Conservation (phyloP, 2,888 invertebrate species). For the Synanthedon myopaeformis region DNA sequence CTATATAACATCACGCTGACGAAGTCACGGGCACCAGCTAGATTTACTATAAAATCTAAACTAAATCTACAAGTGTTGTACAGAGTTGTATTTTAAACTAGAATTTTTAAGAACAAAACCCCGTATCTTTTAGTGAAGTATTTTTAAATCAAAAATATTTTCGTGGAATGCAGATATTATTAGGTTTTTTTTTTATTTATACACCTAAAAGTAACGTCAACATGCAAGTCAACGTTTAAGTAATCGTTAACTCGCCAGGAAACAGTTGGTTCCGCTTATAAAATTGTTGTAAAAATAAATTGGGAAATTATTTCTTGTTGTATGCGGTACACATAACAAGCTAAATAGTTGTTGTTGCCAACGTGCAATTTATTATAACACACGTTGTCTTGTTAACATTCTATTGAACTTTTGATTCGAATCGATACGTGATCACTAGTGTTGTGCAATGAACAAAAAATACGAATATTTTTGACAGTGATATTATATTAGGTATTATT, state of each 20-base stretch:
- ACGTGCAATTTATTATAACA: slow-evolving; percentile 14
- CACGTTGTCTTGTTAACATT: slow-evolving; percentile 22
- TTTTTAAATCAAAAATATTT: no score
- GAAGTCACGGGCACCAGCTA: no score
- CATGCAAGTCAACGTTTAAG: slow-evolving; percentile 15
- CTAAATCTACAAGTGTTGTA: no score
- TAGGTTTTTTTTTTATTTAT: no score
- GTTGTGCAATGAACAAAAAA: slow-evolving; percentile 6
- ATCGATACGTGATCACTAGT: slow-evolving; percentile 12
- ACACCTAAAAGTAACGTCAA: not conserved
- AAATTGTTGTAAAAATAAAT: slow-evolving; percentile 27
- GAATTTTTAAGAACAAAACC: no score
- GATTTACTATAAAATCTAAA: no score
- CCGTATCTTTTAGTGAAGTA: no score
- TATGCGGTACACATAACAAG: not conserved
- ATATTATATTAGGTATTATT: no score
- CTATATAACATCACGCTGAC: no score
- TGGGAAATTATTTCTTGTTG: slow-evolving; percentile 14
- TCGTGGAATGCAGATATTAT: no score
- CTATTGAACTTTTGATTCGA: slow-evolving; percentile 14
- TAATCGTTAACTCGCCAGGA: slow-evolving; percentile 25
- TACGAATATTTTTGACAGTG: slow-evolving; percentile 10
- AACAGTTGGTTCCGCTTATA: slow-evolving; percentile 30
- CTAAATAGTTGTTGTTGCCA: not conserved
- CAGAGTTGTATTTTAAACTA: no score